These are phyloP conservation scores for Cyprinodon tularosa DNA, from an alignment of 2,113 vertebrate species.

Conservation along the genomic window DNA sequence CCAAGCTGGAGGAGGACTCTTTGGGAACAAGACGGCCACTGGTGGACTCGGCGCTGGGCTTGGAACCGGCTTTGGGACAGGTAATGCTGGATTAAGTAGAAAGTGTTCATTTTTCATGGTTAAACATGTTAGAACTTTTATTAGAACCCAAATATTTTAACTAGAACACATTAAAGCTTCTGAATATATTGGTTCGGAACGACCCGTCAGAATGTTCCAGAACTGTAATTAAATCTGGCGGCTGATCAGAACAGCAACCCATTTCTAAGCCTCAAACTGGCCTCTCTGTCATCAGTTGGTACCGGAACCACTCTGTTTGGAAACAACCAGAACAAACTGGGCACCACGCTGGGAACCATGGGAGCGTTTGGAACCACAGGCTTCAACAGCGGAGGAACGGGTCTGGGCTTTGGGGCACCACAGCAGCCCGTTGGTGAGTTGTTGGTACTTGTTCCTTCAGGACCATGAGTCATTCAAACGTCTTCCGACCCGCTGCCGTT, in stretches of 20 bases:
- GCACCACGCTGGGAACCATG: conserved; percentile 85
- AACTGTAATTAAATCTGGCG: background rate
- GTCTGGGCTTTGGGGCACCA: conserved; percentile 87
- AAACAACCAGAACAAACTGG: conserved; percentile 89
- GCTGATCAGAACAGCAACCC: background rate
- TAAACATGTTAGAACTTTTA: too few species aligned
- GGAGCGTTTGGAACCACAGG: conserved; percentile 84
- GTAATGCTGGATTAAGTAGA: conserved; percentile 67
- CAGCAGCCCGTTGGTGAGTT: conserved; percentile 91
- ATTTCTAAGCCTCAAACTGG: too few species aligned
- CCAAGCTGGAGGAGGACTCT: conserved; percentile 84
- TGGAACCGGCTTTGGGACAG: conserved; percentile 89
- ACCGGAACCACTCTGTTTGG: conserved; percentile 89
- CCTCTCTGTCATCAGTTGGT: conserved; percentile 79
- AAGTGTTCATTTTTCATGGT: too few species aligned
- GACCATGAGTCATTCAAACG: too few species aligned
- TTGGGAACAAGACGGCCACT: conserved; percentile 88
- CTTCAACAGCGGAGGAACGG: conserved; percentile 84
- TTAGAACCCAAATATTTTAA: too few species aligned
- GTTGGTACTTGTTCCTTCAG: background rate
- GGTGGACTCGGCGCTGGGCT: conserved; percentile 88
- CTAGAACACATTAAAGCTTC: too few species aligned
- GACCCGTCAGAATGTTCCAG: too few species aligned
- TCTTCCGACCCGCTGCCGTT: background rate
- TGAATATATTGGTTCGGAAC: too few species aligned